Evolutionary conservation across 2,113 vertebrate species (phyloP).

Genomic region (Cisticola juncidis): DNA sequence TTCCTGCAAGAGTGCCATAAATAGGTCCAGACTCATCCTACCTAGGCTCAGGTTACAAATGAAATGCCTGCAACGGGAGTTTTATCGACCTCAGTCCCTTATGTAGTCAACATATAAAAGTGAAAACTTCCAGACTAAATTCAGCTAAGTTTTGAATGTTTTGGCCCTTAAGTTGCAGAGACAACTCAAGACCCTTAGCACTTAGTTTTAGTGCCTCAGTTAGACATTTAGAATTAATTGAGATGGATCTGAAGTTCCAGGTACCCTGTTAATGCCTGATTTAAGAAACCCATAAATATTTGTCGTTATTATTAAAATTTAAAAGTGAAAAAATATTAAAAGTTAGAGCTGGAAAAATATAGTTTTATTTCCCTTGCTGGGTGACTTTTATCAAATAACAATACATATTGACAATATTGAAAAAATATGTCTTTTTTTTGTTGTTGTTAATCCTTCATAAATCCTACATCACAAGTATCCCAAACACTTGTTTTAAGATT

Average conservation of each 20-base stretch:
- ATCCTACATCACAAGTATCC: not conserved
- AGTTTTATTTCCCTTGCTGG: not conserved
- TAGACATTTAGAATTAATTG: not conserved
- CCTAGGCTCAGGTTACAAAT: not conserved
- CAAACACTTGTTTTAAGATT: not conserved
- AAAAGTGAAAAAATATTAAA: not conserved
- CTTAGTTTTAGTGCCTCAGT: not conserved
- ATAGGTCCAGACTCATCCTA: not conserved
- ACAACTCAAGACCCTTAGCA: not conserved
- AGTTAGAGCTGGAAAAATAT: not conserved
- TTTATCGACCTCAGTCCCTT: not conserved
- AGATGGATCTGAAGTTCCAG: not conserved
- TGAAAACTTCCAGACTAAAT: not conserved
- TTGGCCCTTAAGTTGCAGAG: not conserved
- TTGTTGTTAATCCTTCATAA: not conserved
- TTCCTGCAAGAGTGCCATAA: not conserved
- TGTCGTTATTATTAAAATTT: not conserved
- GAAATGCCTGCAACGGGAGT: not conserved
- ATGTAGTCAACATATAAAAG: not conserved
- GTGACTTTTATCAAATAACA: not conserved
- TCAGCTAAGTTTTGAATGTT: not conserved
- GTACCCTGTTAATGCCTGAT: not conserved
- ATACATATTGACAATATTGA: not conserved
- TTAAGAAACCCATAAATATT: not conserved
- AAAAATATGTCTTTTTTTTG: accelerated